Conservation (phyloP, 2,797 vertebrate species). For the Chelonia mydas region DNA sequence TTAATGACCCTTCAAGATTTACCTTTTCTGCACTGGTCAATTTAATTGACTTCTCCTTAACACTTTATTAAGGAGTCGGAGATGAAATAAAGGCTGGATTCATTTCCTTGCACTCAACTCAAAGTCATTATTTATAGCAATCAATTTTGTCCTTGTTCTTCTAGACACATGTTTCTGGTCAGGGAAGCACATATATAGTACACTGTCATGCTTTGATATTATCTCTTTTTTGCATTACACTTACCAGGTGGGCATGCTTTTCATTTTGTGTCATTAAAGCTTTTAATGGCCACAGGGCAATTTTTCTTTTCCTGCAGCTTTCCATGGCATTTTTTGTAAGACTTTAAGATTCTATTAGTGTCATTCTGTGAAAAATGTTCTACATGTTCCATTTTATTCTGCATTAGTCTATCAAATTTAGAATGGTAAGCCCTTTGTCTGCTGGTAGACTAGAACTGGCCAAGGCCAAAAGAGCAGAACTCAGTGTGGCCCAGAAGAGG, state of each 20-base stretch:
- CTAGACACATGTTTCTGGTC: neutral
- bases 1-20: neutral
- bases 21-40: neutral
- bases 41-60: constrained; percentile 40
- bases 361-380: neutral
- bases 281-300: constrained; percentile 5
- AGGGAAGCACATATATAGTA: neutral
- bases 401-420: neutral
- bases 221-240: neutral
- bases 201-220: constrained; percentile 18
- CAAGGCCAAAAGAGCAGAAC: neutral
- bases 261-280: neutral
- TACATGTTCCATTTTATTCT: constrained; percentile 32
- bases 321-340: neutral
- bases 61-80: neutral
- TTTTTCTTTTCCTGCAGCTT: neutral
- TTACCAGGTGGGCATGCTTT: constrained; percentile 31
- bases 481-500: neutral
- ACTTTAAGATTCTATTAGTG: constrained; percentile 6
- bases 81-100: constrained; percentile 1
- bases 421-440: neutral
- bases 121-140: constrained; percentile 32
- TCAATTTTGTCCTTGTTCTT: constrained; percentile 24
- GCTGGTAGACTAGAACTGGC: neutral
- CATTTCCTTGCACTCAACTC: constrained; percentile 31